Evolutionary conservation across 2,888 invertebrate species (phyloP).

Genomic region (Amblyteles armatorius): DNA sequence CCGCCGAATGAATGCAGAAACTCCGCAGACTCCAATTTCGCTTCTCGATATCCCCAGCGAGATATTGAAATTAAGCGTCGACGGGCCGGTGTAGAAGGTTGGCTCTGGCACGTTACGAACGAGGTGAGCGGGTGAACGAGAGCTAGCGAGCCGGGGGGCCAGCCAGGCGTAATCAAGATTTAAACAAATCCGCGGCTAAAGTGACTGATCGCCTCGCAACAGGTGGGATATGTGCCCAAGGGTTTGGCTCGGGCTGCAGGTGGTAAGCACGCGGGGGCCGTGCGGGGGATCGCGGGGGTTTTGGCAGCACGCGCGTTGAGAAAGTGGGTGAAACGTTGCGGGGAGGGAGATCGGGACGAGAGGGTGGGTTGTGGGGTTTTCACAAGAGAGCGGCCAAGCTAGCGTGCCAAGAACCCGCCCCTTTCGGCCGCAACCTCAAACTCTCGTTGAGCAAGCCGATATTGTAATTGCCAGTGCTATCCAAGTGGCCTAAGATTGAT

Average conservation of each 20-base stretch:
- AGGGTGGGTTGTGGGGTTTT: constrained; percentile 11
- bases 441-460: constrained; percentile 83
- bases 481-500: constrained; percentile 83
- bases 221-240: constrained; percentile 81
- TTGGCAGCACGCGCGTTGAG: constrained; percentile 64
- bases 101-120: constrained; percentile 36
- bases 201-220: constrained; percentile 82
- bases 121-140: constrained; percentile 36
- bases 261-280: constrained; percentile 39
- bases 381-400: constrained; percentile 67
- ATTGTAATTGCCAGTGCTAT: constrained; percentile 83
- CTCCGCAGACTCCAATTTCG: constrained; percentile 55
- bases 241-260: constrained; percentile 67
- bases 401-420: constrained; percentile 81
- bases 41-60: constrained; percentile 57
- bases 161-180: constrained; percentile 80
- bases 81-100: constrained; percentile 41
- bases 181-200: constrained; percentile 80
- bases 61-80: constrained; percentile 67
- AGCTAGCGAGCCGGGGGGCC: constrained; percentile 59
- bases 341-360: constrained; percentile 54
- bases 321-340: constrained; percentile 54
- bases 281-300: constrained; percentile 68
- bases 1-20: constrained; percentile 18
- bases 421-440: constrained; percentile 81